These are phyloP conservation scores for Molorchus minor DNA, from an alignment of 2,888 invertebrate species.

Conservation along the genomic window DNA sequence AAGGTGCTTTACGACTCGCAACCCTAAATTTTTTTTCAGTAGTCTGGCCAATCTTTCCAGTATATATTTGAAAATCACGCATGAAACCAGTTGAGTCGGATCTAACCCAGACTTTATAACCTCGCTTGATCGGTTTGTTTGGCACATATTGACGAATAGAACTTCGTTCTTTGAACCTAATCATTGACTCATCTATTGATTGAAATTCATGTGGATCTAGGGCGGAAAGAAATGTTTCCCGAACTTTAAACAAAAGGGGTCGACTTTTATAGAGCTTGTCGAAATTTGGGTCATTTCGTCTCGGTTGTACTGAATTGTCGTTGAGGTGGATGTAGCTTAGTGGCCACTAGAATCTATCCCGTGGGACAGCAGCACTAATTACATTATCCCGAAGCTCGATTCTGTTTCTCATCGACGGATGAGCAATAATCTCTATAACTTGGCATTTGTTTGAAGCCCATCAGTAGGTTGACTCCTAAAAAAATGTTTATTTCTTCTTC, in stretches of 20 bases:
- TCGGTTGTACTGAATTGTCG: conserved; percentile 22
- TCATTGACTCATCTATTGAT: conserved; percentile 43
- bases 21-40: conserved; percentile 23
- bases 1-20: conserved; percentile 26
- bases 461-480: conserved; percentile 6
- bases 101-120: conserved; percentile 47
- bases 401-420: too few relatives aligned
- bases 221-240: conserved; percentile 33
- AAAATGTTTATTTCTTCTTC: conserved; percentile 18
- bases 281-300: too few relatives aligned
- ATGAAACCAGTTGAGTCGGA: conserved; percentile 38
- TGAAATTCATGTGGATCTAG: conserved; percentile 32
- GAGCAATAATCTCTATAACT: conserved; percentile 9
- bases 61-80: conserved; percentile 45
- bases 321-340: conserved; percentile 13
- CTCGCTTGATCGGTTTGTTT: conserved; percentile 51
- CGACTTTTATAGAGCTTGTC: too few relatives aligned
- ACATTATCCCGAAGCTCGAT: conserved; percentile 6
- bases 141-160: conserved; percentile 50
- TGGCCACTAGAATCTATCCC: conserved; percentile 21
- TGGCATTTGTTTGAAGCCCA: conserved; percentile 14
- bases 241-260: too few relatives aligned
- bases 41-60: conserved; percentile 42
- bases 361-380: conserved; percentile 17
- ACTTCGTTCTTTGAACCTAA: conserved; percentile 39